Conservation (phyloP, 2,797 vertebrate species). For the Sebastes trivittatus region DNA sequence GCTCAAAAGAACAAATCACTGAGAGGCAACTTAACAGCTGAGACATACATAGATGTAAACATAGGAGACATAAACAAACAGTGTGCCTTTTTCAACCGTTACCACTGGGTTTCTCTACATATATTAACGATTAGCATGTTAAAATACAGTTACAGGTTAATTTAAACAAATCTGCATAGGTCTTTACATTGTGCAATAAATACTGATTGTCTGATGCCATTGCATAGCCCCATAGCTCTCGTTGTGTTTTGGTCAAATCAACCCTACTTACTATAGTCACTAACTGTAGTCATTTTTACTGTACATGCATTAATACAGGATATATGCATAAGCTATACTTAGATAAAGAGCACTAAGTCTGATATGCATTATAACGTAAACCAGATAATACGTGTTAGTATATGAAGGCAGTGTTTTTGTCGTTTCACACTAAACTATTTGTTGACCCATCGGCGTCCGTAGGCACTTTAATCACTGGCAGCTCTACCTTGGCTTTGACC, state of each 20-base stretch:
- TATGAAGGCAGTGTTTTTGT: conserved; percentile 58
- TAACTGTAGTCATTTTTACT: background rate
- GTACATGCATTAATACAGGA: conserved; percentile 43
- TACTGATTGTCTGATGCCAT: conserved; percentile 75
- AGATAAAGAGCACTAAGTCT: conserved; percentile 38
- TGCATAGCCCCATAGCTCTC: conserved; percentile 56
- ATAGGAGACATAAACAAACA: background rate
- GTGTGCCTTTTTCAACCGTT: conserved; percentile 4
- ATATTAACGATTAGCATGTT: conserved; percentile 16
- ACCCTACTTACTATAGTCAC: conserved; percentile 5
- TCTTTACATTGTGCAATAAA: conserved; percentile 66
- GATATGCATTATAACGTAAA: conserved; percentile 48
- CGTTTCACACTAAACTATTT: conserved; percentile 11
- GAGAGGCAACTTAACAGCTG: background rate
- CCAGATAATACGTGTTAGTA: conserved; percentile 29
- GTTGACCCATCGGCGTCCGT: background rate
- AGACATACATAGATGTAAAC: conserved; percentile 22
- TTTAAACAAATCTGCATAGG: conserved; percentile 57
- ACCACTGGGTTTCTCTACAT: conserved; percentile 16
- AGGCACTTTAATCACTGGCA: conserved; percentile 51
- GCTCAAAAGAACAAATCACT: conserved; percentile 9
- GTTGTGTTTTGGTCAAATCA: conserved; percentile 69
- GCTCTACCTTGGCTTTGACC: background rate
- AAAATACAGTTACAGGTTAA: conserved; percentile 30
- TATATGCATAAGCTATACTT: conserved; percentile 16